These are phyloP conservation scores for Phalanger gymnotis DNA, from an alignment of 2,797 vertebrate species.

Conservation along the genomic window DNA sequence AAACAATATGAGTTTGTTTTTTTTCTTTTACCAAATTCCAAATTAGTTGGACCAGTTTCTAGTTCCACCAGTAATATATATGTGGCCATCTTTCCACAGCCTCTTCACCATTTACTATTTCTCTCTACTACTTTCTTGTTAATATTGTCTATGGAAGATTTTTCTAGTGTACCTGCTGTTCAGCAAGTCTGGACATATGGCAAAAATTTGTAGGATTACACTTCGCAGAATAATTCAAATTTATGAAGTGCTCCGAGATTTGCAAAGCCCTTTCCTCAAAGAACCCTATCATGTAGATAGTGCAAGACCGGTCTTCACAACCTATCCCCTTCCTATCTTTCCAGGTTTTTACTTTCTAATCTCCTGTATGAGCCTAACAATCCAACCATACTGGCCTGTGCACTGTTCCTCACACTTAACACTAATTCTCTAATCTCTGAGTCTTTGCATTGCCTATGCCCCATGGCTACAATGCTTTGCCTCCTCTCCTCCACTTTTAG, in stretches of 20 bases:
- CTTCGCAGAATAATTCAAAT: neutral
- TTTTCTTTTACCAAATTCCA: neutral
- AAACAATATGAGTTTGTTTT: neutral
- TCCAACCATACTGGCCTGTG: neutral
- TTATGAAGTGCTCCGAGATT: too few relatives aligned
- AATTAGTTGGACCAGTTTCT: neutral
- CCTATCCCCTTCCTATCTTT: neutral
- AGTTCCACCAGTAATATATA: neutral
- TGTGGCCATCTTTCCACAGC: neutral
- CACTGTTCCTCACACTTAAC: neutral
- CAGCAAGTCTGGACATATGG: slow-evolving; percentile 6
- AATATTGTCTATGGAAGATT: neutral
- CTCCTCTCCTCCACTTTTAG: too few relatives aligned
- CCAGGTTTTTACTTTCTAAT: neutral
- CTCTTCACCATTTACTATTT: neutral
- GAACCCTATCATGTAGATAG: neutral
- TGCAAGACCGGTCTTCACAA: neutral
- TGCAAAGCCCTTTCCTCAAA: neutral
- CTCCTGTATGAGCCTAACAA: neutral
- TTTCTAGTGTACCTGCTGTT: slow-evolving; percentile 14
- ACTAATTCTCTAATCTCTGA: neutral
- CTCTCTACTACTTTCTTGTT: neutral
- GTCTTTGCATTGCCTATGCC: neutral
- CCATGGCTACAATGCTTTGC: neutral
- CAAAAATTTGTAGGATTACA: slow-evolving; percentile 1